Percentiles rank a stretch among this genome's conserved stretches.
Conservation (phyloP, 2,888 invertebrate genomes). For the Notodonta dromedarius region DNA sequence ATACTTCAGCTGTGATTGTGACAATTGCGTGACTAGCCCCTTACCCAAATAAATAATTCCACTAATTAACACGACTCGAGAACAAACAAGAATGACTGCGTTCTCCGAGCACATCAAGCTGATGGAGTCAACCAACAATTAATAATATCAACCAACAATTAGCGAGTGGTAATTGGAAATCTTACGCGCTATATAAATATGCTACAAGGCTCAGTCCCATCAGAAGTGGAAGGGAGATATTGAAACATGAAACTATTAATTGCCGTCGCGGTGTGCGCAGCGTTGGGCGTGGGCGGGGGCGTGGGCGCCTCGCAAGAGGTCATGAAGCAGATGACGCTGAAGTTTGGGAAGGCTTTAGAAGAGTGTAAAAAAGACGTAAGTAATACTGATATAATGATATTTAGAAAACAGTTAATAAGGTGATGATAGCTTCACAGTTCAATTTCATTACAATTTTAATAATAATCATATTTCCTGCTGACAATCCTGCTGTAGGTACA, state of each 20-base stretch:
- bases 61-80: neutral
- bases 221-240: neutral
- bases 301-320: conserved; percentile 51
- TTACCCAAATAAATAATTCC: neutral
- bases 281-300: conserved; percentile 20
- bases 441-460: no score
- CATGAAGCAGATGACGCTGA: conserved; percentile 44
- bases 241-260: conserved; percentile 29
- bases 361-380: conserved; percentile 55
- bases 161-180: neutral
- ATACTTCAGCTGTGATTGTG: no score
- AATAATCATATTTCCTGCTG: no score
- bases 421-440: no score
- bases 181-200: conserved; percentile 1
- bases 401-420: no score
- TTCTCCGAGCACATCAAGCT: neutral
- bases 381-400: no score
- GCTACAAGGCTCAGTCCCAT: neutral
- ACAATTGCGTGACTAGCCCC: neutral
- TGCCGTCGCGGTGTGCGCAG: conserved; percentile 24
- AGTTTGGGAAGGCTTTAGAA: conserved; percentile 51
- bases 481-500: no score
- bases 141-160: neutral
- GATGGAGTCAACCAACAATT: neutral
- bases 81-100: neutral